Conservation (phyloP, 2,888 invertebrate genomes). For the Apotomis turbidana region DNA sequence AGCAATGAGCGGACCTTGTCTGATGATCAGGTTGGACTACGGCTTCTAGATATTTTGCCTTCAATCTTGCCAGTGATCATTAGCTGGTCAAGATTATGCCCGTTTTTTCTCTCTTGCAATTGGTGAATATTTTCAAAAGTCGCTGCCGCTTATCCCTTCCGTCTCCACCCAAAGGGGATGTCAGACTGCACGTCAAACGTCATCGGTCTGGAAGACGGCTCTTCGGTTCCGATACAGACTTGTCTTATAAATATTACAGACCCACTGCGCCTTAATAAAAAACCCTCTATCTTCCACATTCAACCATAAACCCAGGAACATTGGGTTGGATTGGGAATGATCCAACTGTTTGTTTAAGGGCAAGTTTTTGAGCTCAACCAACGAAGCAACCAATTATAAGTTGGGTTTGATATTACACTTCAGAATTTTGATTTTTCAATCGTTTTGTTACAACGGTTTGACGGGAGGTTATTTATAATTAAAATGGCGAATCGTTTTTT, state of each 20-base stretch:
- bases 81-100: no score
- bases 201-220: conserved; percentile 80
- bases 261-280: conserved; percentile 60
- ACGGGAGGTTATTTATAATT: conserved; percentile 75
- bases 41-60: no score
- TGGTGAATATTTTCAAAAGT: neutral
- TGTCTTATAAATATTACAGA: conserved; percentile 79
- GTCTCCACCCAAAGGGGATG: conserved; percentile 65
- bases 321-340: conserved; percentile 47
- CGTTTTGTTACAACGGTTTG: conserved; percentile 75
- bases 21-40: neutral
- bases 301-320: conserved; percentile 21
- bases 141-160: conserved; percentile 44
- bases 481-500: conserved; percentile 75
- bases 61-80: no score
- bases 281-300: conserved; percentile 44
- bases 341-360: conserved; percentile 48
- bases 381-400: conserved; percentile 78
- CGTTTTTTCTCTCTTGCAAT: no score
- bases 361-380: conserved; percentile 49
- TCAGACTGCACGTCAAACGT: conserved; percentile 82
- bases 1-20: no score
- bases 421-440: conserved; percentile 79
- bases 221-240: conserved; percentile 78
- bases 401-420: conserved; percentile 78